These are phyloP conservation scores for Chamaea fasciata DNA, from an alignment of 2,113 vertebrate species.

Conservation along the genomic window DNA sequence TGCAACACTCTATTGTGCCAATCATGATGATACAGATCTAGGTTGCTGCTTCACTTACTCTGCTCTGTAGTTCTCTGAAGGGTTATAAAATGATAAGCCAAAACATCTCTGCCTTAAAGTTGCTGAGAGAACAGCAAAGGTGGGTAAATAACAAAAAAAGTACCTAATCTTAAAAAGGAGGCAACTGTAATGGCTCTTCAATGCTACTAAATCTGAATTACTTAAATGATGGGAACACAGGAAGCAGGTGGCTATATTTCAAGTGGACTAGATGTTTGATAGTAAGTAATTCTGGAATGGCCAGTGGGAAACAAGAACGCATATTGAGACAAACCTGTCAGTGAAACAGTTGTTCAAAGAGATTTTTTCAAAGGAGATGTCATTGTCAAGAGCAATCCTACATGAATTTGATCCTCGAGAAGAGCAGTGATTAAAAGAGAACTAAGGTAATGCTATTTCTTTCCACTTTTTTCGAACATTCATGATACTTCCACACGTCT, in stretches of 20 bases:
- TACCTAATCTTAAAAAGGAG: neutral
- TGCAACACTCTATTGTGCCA: neutral
- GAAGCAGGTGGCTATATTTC: neutral
- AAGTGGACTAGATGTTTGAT: neutral
- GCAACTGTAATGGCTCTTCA: neutral
- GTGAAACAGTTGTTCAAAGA: neutral
- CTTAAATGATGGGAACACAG: neutral
- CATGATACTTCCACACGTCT: accelerated
- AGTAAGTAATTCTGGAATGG: neutral
- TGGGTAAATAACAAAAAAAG: neutral
- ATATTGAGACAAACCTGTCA: neutral
- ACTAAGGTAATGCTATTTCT: neutral
- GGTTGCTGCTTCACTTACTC: neutral
- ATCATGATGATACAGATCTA: neutral
- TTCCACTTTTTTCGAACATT: neutral
- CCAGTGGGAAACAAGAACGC: neutral
- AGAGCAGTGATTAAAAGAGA: neutral
- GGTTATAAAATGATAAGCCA: neutral
- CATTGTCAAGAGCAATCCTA: neutral
- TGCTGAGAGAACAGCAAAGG: neutral
- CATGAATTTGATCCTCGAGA: neutral
- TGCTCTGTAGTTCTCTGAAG: neutral
- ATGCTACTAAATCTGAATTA: neutral
- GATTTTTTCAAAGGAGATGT: neutral
- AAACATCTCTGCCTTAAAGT: neutral